These are phyloP conservation scores for Drosophila flavopinicola DNA, from an alignment of 2,888 invertebrate genomes.

Conservation along the genomic window DNA sequence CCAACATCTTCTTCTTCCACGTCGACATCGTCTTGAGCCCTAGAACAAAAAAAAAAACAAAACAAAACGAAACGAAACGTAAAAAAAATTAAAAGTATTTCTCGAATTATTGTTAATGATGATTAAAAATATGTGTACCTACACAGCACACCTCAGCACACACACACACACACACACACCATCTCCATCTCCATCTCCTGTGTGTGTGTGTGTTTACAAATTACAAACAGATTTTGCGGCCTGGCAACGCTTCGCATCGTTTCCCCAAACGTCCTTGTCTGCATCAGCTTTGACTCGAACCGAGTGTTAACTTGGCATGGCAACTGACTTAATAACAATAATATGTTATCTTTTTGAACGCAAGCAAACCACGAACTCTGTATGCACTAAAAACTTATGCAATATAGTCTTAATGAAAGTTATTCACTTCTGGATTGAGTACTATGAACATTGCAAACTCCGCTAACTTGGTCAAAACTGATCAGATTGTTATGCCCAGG, in stretches of 20 bases:
- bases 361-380: not conserved
- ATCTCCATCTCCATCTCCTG: not conserved
- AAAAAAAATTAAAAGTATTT: slow-evolving; percentile 77
- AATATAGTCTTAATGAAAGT: no score
- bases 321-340: slow-evolving; percentile 49
- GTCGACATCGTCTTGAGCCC: slow-evolving; percentile 43
- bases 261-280: slow-evolving; percentile 47
- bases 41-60: slow-evolving; percentile 3
- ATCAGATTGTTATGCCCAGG: no score
- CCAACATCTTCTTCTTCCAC: slow-evolving; percentile 30
- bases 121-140: slow-evolving; percentile 81
- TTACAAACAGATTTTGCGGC: slow-evolving; percentile 52
- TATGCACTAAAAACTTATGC: not conserved
- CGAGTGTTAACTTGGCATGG: slow-evolving; percentile 37
- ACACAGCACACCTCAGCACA: slow-evolving; percentile 57
- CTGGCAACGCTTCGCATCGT: slow-evolving; percentile 27
- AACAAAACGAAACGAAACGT: slow-evolving; percentile 13
- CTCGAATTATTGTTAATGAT: slow-evolving; percentile 84
- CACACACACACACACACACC: slow-evolving; percentile 15
- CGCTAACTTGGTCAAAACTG: no score
- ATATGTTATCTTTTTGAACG: slow-evolving; percentile 3
- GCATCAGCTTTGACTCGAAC: slow-evolving; percentile 33
- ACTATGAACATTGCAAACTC: no score
- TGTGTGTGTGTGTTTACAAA: slow-evolving; percentile 3
- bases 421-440: no score